These are phyloP conservation scores for Perca flavescens DNA, from an alignment of 2,113 vertebrate species.

Conservation along the genomic window DNA sequence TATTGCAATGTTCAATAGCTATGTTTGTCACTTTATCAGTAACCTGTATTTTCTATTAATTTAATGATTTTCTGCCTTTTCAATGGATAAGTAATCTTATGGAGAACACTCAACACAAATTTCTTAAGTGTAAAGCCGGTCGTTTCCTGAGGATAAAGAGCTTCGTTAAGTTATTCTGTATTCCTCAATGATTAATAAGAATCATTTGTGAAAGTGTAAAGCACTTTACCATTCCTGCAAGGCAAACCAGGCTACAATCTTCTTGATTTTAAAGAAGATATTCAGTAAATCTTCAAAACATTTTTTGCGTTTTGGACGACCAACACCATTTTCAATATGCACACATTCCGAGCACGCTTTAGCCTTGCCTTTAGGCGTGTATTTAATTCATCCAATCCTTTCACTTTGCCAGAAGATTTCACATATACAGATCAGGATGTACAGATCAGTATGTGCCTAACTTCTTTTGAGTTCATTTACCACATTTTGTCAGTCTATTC, in stretches of 20 bases:
- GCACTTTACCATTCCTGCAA: background rate
- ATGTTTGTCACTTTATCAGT: background rate
- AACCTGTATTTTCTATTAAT: background rate
- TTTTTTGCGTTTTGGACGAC: background rate
- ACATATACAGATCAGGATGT: background rate
- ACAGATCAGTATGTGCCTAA: background rate
- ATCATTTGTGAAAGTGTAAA: background rate
- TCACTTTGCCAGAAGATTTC: background rate
- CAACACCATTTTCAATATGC: background rate
- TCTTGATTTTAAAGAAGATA: conserved; percentile 4
- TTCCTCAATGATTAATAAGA: conserved; percentile 15
- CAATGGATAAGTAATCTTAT: background rate
- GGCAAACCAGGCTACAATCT: background rate
- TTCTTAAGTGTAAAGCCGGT: background rate
- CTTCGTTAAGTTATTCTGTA: background rate
- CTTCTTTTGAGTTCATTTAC: conserved; percentile 41
- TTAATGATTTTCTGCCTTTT: background rate
- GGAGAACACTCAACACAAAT: background rate
- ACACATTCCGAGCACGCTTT: background rate
- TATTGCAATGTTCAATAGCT: background rate
- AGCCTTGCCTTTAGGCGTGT: background rate
- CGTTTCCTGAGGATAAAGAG: conserved; percentile 15
- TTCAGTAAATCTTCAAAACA: background rate
- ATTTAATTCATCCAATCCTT: background rate
- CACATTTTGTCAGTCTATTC: conserved; percentile 60